Conservation (phyloP, 2,888 invertebrate species). For the Drosophila mimetica region DNA sequence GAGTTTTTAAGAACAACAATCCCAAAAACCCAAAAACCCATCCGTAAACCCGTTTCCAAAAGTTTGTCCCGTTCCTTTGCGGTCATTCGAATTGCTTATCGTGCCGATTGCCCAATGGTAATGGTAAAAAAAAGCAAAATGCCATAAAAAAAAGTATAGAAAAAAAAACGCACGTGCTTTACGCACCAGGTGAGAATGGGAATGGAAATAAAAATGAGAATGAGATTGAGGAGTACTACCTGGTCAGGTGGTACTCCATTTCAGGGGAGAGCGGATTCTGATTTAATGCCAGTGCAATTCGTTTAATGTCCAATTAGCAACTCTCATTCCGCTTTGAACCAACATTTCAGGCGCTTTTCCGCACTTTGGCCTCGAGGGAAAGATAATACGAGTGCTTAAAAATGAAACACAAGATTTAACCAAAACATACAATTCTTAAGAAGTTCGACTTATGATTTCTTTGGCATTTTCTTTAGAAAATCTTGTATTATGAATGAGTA, state of each 20-base stretch:
- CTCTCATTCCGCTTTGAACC: neutral
- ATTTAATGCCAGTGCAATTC: conserved; percentile 46
- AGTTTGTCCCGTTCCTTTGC: conserved; percentile 5
- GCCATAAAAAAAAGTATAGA: conserved; percentile 16
- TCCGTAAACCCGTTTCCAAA: conserved; percentile 19
- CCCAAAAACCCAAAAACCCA: conserved; percentile 17
- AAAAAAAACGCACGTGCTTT: conserved; percentile 67
- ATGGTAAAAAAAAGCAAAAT: conserved; percentile 13
- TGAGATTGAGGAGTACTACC: neutral
- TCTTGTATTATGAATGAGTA: neutral
- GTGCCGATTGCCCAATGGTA: conserved; percentile 45
- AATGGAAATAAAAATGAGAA: neutral
- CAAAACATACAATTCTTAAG: too few relatives aligned
- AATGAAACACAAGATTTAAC: neutral
- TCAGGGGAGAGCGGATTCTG: conserved; percentile 8
- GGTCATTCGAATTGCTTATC: conserved; percentile 28
- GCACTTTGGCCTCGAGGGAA: neutral
- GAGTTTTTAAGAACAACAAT: conserved; percentile 10
- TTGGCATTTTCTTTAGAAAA: neutral
- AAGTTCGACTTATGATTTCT: neutral
- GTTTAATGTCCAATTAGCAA: conserved; percentile 62
- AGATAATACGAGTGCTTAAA: neutral
- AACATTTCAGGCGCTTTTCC: neutral
- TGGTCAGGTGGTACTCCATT: conserved; percentile 18
- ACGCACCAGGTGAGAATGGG: conserved; percentile 32